These are phyloP conservation scores for Ceramica pisi DNA, from an alignment of 2,888 invertebrate species.

Conservation along the genomic window DNA sequence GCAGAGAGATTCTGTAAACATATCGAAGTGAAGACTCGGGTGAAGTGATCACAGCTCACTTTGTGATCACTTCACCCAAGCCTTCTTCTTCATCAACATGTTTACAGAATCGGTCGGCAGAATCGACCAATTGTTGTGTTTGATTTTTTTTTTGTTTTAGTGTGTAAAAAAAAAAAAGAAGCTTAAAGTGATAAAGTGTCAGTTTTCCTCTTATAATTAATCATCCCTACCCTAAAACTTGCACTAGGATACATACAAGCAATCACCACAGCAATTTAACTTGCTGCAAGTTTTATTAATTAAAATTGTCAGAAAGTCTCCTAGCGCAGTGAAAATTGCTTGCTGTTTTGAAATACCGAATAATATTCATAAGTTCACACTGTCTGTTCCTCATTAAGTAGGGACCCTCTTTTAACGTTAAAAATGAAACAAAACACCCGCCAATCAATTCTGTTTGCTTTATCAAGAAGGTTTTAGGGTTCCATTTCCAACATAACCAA, in stretches of 20 bases:
- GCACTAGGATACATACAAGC: background rate
- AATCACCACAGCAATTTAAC: conserved; percentile 9
- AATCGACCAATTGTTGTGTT: too few relatives aligned
- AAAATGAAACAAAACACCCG: conserved; percentile 22
- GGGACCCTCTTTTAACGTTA: background rate
- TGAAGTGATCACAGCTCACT: too few relatives aligned
- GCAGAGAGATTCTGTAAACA: too few relatives aligned
- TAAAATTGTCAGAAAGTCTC: conserved; percentile 9
- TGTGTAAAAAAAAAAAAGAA: too few relatives aligned
- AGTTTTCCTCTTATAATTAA: background rate
- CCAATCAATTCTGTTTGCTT: conserved; percentile 38
- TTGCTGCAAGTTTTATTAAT: conserved; percentile 6
- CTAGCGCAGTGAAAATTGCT: background rate
- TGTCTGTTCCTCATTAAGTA: background rate
- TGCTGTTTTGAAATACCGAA: background rate
- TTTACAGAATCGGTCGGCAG: too few relatives aligned
- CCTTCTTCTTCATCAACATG: too few relatives aligned
- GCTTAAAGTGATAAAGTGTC: background rate
- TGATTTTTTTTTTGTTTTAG: too few relatives aligned
- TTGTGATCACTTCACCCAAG: too few relatives aligned
- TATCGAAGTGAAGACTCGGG: too few relatives aligned
- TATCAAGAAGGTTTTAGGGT: conserved; percentile 25
- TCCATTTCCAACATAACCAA: background rate
- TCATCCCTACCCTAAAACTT: background rate
- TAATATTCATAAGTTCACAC: background rate